Evolutionary conservation across 2,797 vertebrate genomes (phyloP).

Genomic region (Cyprinodon diabolis): DNA sequence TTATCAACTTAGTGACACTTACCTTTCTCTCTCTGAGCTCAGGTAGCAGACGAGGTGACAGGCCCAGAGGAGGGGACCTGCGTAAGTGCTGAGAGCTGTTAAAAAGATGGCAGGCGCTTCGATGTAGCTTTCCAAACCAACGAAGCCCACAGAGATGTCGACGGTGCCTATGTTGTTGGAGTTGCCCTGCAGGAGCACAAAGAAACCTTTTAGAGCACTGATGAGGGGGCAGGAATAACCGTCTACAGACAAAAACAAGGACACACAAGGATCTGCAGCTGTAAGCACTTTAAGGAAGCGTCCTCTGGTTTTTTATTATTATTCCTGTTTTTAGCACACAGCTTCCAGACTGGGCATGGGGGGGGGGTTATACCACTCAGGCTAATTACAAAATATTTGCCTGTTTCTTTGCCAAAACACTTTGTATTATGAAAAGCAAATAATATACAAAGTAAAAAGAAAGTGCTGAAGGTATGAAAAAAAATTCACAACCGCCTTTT

Average conservation of each 20-base stretch:
- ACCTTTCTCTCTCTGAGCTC: slow-evolving; percentile 87
- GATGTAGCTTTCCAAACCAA: slow-evolving; percentile 90
- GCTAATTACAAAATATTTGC: slow-evolving; percentile 2
- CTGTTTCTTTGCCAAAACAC: neutral
- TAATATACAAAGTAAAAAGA: too few species aligned
- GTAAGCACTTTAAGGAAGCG: slow-evolving; percentile 34
- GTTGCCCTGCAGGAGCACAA: slow-evolving; percentile 85
- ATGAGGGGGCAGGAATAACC: slow-evolving; percentile 8
- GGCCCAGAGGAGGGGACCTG: slow-evolving; percentile 93
- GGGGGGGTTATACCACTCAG: slow-evolving; percentile 17
- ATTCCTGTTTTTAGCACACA: slow-evolving; percentile 7
- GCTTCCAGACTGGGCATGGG: slow-evolving; percentile 21
- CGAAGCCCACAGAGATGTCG: slow-evolving; percentile 93
- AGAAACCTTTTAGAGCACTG: slow-evolving; percentile 27
- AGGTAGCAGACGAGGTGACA: slow-evolving; percentile 91
- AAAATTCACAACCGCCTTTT: neutral
- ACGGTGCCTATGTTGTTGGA: slow-evolving; percentile 94
- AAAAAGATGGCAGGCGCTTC: slow-evolving; percentile 89
- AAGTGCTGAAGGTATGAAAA: neutral
- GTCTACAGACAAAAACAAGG: slow-evolving; percentile 15
- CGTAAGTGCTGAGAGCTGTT: slow-evolving; percentile 88
- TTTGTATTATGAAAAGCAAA: too few species aligned
- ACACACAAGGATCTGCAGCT: slow-evolving; percentile 23
- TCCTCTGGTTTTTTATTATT: slow-evolving; percentile 51
- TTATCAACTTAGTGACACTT: slow-evolving; percentile 34